These are phyloP conservation scores for Drosophila sucinea DNA, from an alignment of 1,140 invertebrate genomes.

Conservation along the genomic window DNA sequence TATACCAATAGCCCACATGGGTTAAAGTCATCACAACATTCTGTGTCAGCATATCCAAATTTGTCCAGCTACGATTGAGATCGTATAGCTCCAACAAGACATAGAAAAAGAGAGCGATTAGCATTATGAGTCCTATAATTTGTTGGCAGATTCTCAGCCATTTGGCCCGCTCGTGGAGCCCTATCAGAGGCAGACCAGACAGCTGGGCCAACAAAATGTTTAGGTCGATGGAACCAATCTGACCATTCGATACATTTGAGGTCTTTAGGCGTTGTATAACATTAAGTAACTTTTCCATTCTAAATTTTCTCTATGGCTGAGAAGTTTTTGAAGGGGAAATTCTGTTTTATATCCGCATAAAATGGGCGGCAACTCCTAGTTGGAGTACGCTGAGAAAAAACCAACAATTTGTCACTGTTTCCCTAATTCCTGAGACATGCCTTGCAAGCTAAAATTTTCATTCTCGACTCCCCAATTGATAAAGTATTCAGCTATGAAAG, in stretches of 20 bases:
- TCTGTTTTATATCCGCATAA: background rate
- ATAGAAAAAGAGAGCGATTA: background rate
- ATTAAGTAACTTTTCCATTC: constrained; percentile 9
- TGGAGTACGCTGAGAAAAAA: constrained; percentile 10
- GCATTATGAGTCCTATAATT: background rate
- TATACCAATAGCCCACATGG: constrained; percentile 8
- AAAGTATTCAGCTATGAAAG: background rate
- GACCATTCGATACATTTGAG: constrained; percentile 10
- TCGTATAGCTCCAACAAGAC: constrained; percentile 1
- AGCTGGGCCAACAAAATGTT: constrained; percentile 10
- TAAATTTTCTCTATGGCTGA: background rate
- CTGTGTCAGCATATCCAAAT: constrained; percentile 8
- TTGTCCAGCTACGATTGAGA: constrained; percentile 5
- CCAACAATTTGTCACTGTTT: background rate
- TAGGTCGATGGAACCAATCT: constrained; percentile 9
- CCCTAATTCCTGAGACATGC: background rate
- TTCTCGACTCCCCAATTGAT: background rate
- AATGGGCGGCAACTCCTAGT: background rate
- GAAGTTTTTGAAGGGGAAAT: background rate
- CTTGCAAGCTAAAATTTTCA: no score
- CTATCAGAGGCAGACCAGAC: constrained; percentile 1
- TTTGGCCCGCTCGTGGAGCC: background rate
- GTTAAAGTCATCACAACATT: constrained; percentile 9
- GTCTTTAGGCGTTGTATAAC: background rate
- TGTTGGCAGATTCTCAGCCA: background rate